Evolutionary conservation across 2,113 vertebrate species (phyloP).

Genomic region (Oncorhynchus mykiss): DNA sequence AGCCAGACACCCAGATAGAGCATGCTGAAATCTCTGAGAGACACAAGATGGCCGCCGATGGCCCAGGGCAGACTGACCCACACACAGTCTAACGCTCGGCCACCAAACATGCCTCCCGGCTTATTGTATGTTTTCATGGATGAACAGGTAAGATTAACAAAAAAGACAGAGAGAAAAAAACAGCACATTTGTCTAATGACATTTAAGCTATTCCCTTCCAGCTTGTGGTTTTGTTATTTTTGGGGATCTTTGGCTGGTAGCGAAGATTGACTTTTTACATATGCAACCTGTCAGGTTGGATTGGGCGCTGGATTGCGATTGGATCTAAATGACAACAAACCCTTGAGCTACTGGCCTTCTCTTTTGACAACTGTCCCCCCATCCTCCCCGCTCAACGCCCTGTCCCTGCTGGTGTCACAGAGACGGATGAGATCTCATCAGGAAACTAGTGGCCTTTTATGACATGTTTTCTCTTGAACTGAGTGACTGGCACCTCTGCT

Average conservation of each 20-base stretch:
- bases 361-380: slow-evolving; percentile 41
- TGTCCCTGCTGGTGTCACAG: slow-evolving; percentile 36
- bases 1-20: slow-evolving; percentile 2
- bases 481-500: slow-evolving; percentile 19
- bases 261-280: slow-evolving; percentile 83
- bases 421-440: slow-evolving; percentile 33
- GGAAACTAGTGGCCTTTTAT: slow-evolving; percentile 32
- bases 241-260: slow-evolving; percentile 76
- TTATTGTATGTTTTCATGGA: slow-evolving; percentile 79
- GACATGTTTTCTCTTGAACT: slow-evolving; percentile 3
- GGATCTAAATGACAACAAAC: slow-evolving; percentile 63
- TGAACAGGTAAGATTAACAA: slow-evolving; percentile 78
- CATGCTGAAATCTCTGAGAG: slow-evolving; percentile 69
- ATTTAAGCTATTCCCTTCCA: slow-evolving; percentile 83
- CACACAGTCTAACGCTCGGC: slow-evolving; percentile 57
- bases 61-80: slow-evolving; percentile 68
- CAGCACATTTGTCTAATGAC: slow-evolving; percentile 79
- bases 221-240: slow-evolving; percentile 76
- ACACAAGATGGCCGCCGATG: slow-evolving; percentile 78
- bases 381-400: slow-evolving; percentile 25
- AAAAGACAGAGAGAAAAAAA: slow-evolving; percentile 10
- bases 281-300: slow-evolving; percentile 81
- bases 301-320: slow-evolving; percentile 70
- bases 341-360: slow-evolving; percentile 62
- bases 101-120: slow-evolving; percentile 74